phyloP scores from a whole-genome alignment of 2,888 invertebrate species.

The Apoda limacodes region DNA sequence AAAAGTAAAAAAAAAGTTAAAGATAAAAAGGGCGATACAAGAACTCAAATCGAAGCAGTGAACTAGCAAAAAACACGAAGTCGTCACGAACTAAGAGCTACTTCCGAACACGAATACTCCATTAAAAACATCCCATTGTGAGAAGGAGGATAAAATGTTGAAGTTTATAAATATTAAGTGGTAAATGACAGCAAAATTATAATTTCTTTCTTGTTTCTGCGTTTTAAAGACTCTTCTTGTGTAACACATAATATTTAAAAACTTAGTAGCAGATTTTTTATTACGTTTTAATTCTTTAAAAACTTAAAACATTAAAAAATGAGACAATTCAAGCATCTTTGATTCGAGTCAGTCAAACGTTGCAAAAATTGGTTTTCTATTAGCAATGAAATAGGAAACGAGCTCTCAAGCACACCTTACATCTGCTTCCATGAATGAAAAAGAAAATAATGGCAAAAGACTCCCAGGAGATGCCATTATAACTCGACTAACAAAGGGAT shows the following conservation, averaged over 20 bases:
- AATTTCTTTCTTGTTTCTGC: too few relatives aligned
- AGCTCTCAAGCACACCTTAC: slow-evolving; percentile 44
- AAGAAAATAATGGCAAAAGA: slow-evolving; percentile 51
- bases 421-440: slow-evolving; percentile 54
- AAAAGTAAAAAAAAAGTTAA: slow-evolving; percentile 24
- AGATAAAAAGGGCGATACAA: slow-evolving; percentile 37
- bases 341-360: too few relatives aligned
- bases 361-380: slow-evolving; percentile 53
- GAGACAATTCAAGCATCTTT: too few relatives aligned
- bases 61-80: slow-evolving; percentile 36
- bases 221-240: too few relatives aligned
- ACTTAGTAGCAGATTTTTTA: too few relatives aligned
- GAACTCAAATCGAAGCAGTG: slow-evolving; percentile 19
- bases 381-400: slow-evolving; percentile 58
- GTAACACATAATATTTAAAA: too few relatives aligned
- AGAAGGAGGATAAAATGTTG: too few relatives aligned
- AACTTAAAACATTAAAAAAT: too few relatives aligned
- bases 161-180: too few relatives aligned
- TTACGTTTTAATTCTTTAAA: too few relatives aligned
- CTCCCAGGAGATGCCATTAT: slow-evolving; percentile 54
- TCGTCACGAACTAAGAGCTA: slow-evolving; percentile 42
- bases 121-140: too few relatives aligned
- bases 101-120: slow-evolving; percentile 48
- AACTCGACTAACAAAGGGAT: slow-evolving; percentile 59
- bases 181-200: too few relatives aligned